A percentile compares a stretch with the other conserved stretches of the same genome.
These are phyloP conservation scores for Otus sunia DNA, from an alignment of 2,113 vertebrate genomes.

Conservation along the genomic window DNA sequence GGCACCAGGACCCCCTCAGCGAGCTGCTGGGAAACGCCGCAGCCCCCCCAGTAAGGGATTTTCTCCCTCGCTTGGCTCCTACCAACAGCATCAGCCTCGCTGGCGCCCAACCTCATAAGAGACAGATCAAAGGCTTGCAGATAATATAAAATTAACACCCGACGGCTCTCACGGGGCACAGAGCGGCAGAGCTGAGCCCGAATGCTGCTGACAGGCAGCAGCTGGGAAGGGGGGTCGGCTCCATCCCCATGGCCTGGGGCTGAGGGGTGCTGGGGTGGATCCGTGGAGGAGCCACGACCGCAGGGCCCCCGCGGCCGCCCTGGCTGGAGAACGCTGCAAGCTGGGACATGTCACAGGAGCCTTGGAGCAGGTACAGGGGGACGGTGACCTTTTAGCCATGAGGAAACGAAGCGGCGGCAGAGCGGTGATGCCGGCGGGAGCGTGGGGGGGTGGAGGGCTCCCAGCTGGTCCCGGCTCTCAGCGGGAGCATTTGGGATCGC, in stretches of 20 bases:
- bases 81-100: not conserved
- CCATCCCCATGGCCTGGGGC: not conserved
- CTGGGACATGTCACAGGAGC: accelerated
- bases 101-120: not conserved
- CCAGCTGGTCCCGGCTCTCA: not conserved
- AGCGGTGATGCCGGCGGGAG: not conserved
- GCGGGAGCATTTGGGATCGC: not conserved
- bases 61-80: not conserved
- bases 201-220: not conserved
- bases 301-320: not conserved
- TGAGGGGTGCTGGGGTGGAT: not conserved
- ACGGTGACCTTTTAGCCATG: not conserved
- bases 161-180: accelerated
- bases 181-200: not conserved
- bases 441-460: not conserved
- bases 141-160: not conserved
- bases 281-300: accelerated
- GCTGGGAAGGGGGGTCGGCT: accelerated
- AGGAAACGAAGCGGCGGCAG: not conserved
- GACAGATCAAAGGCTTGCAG: not conserved
- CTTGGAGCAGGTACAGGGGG: not conserved
- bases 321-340: not conserved
- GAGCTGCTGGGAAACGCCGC: not conserved
- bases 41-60: accelerated
- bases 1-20: accelerated